Percentiles rank a stretch among this genome's conserved stretches.
Evolutionary conservation across 2,113 vertebrate species (phyloP).

Genomic region (Nerophis lumbriciformis): DNA sequence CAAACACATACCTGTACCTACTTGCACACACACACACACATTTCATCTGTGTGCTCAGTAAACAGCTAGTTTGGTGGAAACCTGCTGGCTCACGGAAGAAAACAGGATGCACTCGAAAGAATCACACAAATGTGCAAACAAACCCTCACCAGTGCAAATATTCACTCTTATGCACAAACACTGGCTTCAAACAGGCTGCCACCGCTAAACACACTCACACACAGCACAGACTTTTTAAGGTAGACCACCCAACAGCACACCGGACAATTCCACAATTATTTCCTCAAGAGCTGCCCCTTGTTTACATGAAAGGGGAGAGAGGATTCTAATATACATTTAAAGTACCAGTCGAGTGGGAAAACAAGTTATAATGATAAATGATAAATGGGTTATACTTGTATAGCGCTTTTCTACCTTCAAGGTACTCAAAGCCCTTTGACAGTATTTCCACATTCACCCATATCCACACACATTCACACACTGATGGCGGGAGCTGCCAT

Average conservation of each 20-base stretch:
- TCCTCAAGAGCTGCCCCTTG: slow-evolving; percentile 31
- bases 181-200: slow-evolving; percentile 31
- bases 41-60: slow-evolving; percentile 20
- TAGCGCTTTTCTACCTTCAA: no score
- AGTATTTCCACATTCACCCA: no score
- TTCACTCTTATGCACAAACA: slow-evolving; percentile 19
- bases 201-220: slow-evolving; percentile 11
- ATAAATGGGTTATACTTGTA: no score
- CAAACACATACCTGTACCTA: slow-evolving; percentile 18
- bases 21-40: slow-evolving; percentile 12
- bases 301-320: slow-evolving; percentile 23
- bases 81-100: slow-evolving; percentile 24
- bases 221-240: slow-evolving; percentile 15
- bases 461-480: no score
- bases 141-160: slow-evolving; percentile 44
- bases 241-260: slow-evolving; percentile 58
- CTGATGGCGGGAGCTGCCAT: no score
- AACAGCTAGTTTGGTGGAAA: slow-evolving; percentile 39
- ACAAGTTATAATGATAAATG: no score
- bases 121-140: slow-evolving; percentile 40
- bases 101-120: slow-evolving; percentile 45
- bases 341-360: no score
- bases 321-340: no score
- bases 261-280: slow-evolving; percentile 30
- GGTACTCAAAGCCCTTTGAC: no score